Evolutionary conservation across 2,797 vertebrate genomes (phyloP).

Genomic region (Acipenser transmontanus): DNA sequence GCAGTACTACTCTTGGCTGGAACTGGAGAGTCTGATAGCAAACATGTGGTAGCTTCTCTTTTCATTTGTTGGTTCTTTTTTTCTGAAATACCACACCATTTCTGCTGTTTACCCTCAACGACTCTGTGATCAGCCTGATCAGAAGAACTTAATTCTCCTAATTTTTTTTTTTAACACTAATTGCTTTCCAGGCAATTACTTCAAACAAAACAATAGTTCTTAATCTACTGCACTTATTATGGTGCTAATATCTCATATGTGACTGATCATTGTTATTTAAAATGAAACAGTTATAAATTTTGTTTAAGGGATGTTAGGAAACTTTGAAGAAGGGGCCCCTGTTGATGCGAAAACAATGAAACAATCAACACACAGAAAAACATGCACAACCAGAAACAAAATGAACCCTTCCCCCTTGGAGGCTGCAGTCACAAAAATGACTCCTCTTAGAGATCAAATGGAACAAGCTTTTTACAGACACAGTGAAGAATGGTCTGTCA

Average conservation of each 20-base stretch:
- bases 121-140: constrained; percentile 3
- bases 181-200: constrained; percentile 57
- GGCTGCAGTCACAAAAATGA: too few species aligned
- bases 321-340: constrained; percentile 42
- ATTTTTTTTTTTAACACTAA: constrained; percentile 27
- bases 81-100: not conserved
- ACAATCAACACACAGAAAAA: too few species aligned
- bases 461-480: too few species aligned
- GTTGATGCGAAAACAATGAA: too few species aligned
- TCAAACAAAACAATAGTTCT: constrained; percentile 53
- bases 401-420: too few species aligned
- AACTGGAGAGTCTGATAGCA: constrained; percentile 5
- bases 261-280: constrained; percentile 50
- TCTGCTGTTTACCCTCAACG: constrained; percentile 22
- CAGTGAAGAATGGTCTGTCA: too few species aligned
- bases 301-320: constrained; percentile 33
- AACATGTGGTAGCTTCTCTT: constrained; percentile 33
- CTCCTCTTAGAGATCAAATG: too few species aligned
- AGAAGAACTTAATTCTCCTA: constrained; percentile 18
- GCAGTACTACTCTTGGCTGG: not conserved
- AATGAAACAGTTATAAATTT: constrained; percentile 44
- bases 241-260: constrained; percentile 56
- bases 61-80: not conserved
- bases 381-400: too few species aligned
- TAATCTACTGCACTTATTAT: constrained; percentile 50